phyloP scores from a whole-genome alignment of 2,113 vertebrate genomes.

The Bubalus kerabau region DNA sequence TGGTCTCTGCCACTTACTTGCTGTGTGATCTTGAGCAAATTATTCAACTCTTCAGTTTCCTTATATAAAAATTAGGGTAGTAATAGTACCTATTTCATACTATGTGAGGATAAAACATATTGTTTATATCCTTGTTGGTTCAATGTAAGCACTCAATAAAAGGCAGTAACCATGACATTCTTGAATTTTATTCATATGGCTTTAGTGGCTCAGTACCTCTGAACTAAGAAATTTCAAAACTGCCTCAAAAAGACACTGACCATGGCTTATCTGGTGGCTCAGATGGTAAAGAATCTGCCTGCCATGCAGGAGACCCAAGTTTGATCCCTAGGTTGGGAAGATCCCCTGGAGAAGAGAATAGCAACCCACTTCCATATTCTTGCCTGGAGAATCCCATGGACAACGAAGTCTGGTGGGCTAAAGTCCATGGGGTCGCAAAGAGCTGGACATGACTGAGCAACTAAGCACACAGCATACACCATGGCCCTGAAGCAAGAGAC shows the following conservation, averaged over 20 bases:
- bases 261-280: background rate
- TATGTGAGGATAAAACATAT: background rate
- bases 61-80: background rate
- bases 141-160: constrained; percentile 6
- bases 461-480: background rate
- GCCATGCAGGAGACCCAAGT: background rate
- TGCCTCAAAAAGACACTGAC: background rate
- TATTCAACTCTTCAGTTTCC: background rate
- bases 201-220: background rate
- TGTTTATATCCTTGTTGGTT: background rate
- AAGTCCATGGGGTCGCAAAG: background rate
- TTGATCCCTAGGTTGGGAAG: background rate
- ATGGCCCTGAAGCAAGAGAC: background rate
- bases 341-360: background rate
- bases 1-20: background rate
- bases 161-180: background rate
- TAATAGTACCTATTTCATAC: background rate
- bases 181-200: background rate
- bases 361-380: background rate
- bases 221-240: constrained; percentile 29
- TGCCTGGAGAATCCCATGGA: background rate
- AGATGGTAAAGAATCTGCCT: background rate
- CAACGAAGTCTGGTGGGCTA: background rate
- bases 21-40: background rate
- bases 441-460: background rate